phyloP scores from a whole-genome alignment of 1,140 invertebrate genomes.

The Parapsyche elsis region DNA sequence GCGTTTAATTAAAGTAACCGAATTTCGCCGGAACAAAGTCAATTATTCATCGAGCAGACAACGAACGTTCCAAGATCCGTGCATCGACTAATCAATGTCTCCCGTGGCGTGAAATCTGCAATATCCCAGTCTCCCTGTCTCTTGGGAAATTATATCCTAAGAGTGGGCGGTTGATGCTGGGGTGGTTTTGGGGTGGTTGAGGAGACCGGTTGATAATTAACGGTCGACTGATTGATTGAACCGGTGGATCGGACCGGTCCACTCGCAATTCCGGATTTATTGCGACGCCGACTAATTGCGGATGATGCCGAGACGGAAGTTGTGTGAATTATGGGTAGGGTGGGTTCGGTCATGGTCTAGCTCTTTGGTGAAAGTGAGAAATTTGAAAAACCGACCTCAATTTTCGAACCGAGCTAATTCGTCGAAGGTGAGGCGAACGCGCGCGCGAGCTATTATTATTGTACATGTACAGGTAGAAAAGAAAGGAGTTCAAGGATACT shows the following conservation, averaged over 20 bases:
- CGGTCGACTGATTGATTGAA: slow-evolving; percentile 7
- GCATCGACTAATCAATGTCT: not conserved
- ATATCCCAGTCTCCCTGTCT: not conserved
- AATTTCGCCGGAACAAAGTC: not conserved
- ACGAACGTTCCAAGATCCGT: not conserved
- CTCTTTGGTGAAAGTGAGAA: no score
- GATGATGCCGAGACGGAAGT: not conserved
- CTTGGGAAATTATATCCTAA: no score
- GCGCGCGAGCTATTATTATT: no score
- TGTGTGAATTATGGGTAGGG: not conserved
- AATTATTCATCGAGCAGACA: not conserved
- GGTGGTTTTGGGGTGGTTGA: no score
- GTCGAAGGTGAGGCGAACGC: no score
- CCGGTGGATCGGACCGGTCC: not conserved
- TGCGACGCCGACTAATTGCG: slow-evolving; percentile 18
- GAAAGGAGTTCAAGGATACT: no score
- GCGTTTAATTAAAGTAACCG: not conserved
- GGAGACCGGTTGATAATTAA: slow-evolving; percentile 9
- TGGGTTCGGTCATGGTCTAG: no score
- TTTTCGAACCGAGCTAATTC: no score
- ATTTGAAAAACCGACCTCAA: no score
- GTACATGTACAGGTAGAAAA: no score
- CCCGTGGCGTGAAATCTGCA: not conserved
- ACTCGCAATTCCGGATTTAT: slow-evolving; percentile 6
- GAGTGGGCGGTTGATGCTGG: no score